Evolutionary conservation across 2,113 vertebrate genomes (phyloP).

Genomic region (Mormyrus lacerda): DNA sequence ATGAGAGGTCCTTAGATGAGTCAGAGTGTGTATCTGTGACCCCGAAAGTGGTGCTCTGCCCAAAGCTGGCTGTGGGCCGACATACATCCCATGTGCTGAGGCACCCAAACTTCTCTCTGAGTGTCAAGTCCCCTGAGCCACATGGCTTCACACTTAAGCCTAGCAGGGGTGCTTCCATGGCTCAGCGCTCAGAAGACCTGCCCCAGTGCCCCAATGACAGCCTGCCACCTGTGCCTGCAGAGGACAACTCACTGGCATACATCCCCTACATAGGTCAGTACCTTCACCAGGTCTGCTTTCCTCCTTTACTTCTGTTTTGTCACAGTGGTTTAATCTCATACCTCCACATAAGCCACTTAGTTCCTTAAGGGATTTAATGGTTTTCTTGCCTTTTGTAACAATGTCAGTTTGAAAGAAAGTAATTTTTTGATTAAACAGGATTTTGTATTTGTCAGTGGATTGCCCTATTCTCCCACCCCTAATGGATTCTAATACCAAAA

Average conservation of each 20-base stretch:
- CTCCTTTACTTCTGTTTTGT: too few species aligned
- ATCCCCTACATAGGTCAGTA: slow-evolving; percentile 92
- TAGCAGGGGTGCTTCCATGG: slow-evolving; percentile 31
- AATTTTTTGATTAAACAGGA: not conserved
- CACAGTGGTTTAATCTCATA: too few species aligned
- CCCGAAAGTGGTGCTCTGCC: slow-evolving; percentile 71
- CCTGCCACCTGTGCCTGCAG: slow-evolving; percentile 62
- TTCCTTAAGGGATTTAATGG: not conserved
- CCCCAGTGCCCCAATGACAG: slow-evolving; percentile 48
- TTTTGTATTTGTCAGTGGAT: not conserved
- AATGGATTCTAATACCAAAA: not conserved
- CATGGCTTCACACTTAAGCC: slow-evolving; percentile 28
- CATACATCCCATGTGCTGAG: slow-evolving; percentile 50
- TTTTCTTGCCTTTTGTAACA: not conserved
- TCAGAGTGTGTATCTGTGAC: slow-evolving; percentile 28
- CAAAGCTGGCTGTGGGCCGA: slow-evolving; percentile 68
- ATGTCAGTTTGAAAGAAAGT: not conserved
- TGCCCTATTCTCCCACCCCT: not conserved
- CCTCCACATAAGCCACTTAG: not conserved
- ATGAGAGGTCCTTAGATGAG: slow-evolving; percentile 34
- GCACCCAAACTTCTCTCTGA: slow-evolving; percentile 62
- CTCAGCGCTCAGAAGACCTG: slow-evolving; percentile 26
- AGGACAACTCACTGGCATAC: slow-evolving; percentile 79
- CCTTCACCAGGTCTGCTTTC: not conserved
- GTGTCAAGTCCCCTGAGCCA: slow-evolving; percentile 53